Percentiles rank a stretch among this genome's conserved stretches.
Conservation (phyloP, 2,888 invertebrate genomes). For the Epinotia demarniana region DNA sequence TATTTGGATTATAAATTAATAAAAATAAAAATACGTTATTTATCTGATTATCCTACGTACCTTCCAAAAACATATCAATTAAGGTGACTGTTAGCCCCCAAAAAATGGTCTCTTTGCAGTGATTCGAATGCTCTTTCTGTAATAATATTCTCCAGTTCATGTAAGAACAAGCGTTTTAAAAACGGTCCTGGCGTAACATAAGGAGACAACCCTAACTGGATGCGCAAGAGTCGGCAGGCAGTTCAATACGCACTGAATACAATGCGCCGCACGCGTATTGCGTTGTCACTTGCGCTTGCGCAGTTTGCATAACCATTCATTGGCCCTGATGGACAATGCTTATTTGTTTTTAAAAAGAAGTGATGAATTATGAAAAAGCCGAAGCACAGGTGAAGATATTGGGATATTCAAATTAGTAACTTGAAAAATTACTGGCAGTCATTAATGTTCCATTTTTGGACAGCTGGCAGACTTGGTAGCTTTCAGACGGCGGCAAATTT, state of each 20-base stretch:
- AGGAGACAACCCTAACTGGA: conserved; percentile 42
- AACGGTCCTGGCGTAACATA: too few species aligned
- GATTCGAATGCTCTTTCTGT: too few species aligned
- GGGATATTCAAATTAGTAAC: conserved; percentile 29
- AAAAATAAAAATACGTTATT: too few species aligned
- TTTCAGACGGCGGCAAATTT: neutral
- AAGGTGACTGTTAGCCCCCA: too few species aligned
- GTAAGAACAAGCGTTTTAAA: too few species aligned
- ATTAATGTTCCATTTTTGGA: conserved; percentile 17
- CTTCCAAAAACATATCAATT: neutral
- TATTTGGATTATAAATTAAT: too few species aligned
- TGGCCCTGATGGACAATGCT: conserved; percentile 73
- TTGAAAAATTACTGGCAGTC: conserved; percentile 25
- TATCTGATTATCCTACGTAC: too few species aligned
- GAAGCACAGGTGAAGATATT: conserved; percentile 35
- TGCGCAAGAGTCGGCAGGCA: conserved; percentile 56
- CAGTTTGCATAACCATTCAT: conserved; percentile 73
- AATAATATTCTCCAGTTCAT: too few species aligned
- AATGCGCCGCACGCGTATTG: conserved; percentile 69
- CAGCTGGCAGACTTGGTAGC: neutral
- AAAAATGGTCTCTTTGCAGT: too few species aligned
- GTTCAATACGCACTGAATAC: conserved; percentile 72
- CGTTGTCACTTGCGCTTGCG: conserved; percentile 74
- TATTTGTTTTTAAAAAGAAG: conserved; percentile 51
- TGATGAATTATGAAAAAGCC: conserved; percentile 46